phyloP scores from a whole-genome alignment of 1,140 invertebrate species.

The Ladona fulva region DNA sequence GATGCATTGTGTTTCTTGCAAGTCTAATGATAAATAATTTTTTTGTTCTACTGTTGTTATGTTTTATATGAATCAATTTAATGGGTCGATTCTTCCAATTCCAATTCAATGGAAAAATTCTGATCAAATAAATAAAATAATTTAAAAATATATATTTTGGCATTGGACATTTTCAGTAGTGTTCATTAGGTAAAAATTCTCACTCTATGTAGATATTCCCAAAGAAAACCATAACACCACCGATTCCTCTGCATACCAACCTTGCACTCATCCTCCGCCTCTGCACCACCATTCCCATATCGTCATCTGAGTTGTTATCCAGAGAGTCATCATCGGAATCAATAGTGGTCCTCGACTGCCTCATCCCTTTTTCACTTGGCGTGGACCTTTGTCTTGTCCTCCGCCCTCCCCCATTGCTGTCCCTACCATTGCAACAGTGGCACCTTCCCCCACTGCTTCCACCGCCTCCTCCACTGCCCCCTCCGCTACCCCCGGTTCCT shows the following conservation, averaged over 20 bases:
- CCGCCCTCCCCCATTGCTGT: not conserved
- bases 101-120: too few relatives aligned
- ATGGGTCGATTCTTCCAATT: too few relatives aligned
- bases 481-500: not conserved
- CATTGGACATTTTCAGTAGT: too few relatives aligned
- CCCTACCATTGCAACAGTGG: not conserved
- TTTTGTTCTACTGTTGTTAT: too few relatives aligned
- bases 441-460: not conserved
- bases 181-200: too few relatives aligned
- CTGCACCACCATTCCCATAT: not conserved
- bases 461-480: not conserved
- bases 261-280: not conserved
- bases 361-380: not conserved
- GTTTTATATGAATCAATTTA: too few relatives aligned
- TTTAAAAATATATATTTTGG: too few relatives aligned
- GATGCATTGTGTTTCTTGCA: too few relatives aligned
- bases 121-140: too few relatives aligned
- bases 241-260: not conserved
- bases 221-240: too few relatives aligned
- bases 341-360: not conserved
- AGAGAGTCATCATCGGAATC: not conserved
- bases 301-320: not conserved
- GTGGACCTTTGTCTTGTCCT: not conserved
- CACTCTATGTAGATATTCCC: too few relatives aligned
- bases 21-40: too few relatives aligned